phyloP scores from a whole-genome alignment of 2,113 vertebrate species.

The Vulpes lagopus region DNA sequence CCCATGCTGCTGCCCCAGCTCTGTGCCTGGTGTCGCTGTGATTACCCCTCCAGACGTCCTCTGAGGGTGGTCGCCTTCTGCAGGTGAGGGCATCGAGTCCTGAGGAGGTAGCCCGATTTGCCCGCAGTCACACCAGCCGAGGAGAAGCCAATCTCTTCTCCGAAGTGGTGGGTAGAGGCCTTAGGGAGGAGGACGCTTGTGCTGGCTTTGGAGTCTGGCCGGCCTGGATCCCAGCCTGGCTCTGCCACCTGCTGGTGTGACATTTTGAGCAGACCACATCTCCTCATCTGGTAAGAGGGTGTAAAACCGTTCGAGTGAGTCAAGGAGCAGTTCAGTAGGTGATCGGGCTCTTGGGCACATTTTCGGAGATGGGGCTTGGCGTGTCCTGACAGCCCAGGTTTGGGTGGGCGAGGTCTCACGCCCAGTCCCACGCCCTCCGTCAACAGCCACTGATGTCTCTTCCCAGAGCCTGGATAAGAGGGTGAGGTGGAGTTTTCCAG shows the following conservation, averaged over 20 bases:
- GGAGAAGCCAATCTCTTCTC: neutral
- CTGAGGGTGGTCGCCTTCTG: neutral
- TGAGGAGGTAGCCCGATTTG: neutral
- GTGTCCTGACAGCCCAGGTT: neutral
- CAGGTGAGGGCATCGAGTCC: rapidly evolving
- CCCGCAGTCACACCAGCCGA: rapidly evolving
- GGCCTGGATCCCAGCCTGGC: neutral
- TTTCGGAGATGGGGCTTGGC: neutral
- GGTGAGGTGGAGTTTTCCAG: neutral
- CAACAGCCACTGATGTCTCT: neutral
- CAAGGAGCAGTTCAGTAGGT: neutral
- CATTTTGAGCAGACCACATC: neutral
- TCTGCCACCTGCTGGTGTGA: neutral
- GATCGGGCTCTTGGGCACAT: neutral
- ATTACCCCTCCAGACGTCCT: rapidly evolving
- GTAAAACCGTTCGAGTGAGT: neutral
- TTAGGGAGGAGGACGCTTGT: rapidly evolving
- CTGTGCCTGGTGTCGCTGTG: rapidly evolving
- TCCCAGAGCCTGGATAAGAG: neutral
- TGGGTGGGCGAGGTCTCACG: too few relatives aligned
- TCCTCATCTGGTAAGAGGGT: neutral
- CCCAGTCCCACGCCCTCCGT: neutral
- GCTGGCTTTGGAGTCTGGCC: neutral
- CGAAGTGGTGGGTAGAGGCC: neutral
- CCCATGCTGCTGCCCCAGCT: rapidly evolving